Conservation (phyloP, 2,113 vertebrate genomes). For the Chaenogobius annularis region DNA sequence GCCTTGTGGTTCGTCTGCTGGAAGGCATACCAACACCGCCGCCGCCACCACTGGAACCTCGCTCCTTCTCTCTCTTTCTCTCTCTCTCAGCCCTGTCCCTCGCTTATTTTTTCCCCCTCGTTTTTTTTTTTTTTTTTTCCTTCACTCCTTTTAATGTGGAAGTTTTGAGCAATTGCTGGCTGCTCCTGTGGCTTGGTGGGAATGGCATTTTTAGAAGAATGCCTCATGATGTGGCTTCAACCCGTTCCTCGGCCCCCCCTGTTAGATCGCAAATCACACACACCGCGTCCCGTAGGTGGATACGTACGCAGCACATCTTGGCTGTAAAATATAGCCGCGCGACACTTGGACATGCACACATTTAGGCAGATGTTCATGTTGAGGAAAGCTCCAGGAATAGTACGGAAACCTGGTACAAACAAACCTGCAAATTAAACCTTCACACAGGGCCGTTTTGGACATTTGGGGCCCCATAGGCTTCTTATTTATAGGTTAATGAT, state of each 20-base stretch:
- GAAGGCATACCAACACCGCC: conserved; percentile 73
- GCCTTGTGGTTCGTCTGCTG: conserved; percentile 74
- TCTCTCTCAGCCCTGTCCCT: conserved; percentile 46
- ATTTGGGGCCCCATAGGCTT: neutral
- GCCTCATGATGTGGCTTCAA: conserved; percentile 76
- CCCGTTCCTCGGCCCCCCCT: conserved; percentile 68
- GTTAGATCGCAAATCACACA: conserved; percentile 35
- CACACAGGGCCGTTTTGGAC: neutral
- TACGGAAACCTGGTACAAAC: conserved; percentile 4
- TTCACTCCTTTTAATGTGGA: conserved; percentile 80
- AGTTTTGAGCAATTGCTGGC: conserved; percentile 81
- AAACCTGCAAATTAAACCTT: conserved; percentile 14
- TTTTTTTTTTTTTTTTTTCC: conserved; percentile 39
- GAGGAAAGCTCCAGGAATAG: conserved; percentile 7
- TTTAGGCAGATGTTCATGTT: conserved; percentile 1
- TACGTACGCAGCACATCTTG: conserved; percentile 21
- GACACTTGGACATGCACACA: conserved; percentile 11
- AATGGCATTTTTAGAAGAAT: conserved; percentile 83
- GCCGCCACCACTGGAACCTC: conserved; percentile 76
- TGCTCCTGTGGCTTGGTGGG: conserved; percentile 78
- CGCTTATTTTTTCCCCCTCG: conserved; percentile 10
- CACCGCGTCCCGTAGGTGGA: conserved; percentile 43
- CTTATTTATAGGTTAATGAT: conserved; percentile 13
- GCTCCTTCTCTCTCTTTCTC: neutral
- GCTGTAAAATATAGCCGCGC: conserved; percentile 20